Conservation (phyloP, 2,888 invertebrate genomes). For the Julus scandinavius region DNA sequence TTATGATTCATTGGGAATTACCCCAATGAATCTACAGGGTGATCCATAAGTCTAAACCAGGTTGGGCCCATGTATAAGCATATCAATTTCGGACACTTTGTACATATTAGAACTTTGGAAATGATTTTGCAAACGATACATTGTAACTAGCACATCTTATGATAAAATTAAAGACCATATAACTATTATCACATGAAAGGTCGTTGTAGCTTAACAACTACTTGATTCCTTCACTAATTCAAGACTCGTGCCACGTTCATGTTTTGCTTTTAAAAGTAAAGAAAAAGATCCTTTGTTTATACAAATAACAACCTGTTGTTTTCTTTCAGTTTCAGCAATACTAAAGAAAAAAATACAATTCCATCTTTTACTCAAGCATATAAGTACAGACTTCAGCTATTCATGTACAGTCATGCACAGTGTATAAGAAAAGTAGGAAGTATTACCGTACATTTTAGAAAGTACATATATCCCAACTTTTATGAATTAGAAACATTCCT, state of each 20-base stretch:
- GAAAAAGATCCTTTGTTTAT: neutral
- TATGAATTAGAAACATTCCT: neutral
- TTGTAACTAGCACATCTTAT: too few relatives aligned
- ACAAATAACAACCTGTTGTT: neutral
- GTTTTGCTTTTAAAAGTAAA: neutral
- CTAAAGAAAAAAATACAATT: neutral
- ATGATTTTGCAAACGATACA: too few relatives aligned
- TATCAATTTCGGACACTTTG: too few relatives aligned
- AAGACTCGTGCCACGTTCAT: too few relatives aligned
- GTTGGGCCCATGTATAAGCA: too few relatives aligned
- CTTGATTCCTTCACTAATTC: neutral
- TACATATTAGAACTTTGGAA: too few relatives aligned
- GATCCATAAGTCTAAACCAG: too few relatives aligned
- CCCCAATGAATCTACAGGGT: too few relatives aligned
- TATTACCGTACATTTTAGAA: neutral
- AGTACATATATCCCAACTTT: neutral
- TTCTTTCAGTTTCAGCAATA: neutral
- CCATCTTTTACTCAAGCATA: neutral
- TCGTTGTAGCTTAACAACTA: neutral
- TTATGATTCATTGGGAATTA: too few relatives aligned
- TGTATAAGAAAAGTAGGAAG: neutral
- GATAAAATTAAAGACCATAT: neutral
- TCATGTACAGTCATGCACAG: neutral
- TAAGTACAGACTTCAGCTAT: neutral
- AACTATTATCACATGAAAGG: neutral